These are phyloP conservation scores for Phrynosoma blainvillii DNA, from an alignment of 2,113 vertebrate genomes.

Conservation along the genomic window DNA sequence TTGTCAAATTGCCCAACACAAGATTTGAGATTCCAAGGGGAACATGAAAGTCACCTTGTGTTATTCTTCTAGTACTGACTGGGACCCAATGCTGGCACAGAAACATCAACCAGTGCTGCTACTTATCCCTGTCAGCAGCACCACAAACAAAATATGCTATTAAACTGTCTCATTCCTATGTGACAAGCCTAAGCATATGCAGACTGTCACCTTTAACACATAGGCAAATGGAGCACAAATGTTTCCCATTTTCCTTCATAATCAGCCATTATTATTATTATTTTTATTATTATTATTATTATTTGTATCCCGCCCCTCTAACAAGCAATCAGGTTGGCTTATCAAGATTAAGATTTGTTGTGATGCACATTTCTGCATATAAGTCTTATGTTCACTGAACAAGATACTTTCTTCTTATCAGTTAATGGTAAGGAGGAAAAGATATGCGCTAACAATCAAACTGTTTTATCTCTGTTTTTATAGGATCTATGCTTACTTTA, in stretches of 20 bases:
- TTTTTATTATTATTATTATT: too few relatives aligned
- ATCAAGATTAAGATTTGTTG: too few relatives aligned
- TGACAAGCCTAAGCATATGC: background rate
- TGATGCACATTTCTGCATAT: too few relatives aligned
- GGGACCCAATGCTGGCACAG: background rate
- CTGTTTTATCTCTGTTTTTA: background rate
- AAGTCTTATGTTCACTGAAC: background rate
- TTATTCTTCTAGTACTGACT: background rate
- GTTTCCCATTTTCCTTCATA: too few relatives aligned
- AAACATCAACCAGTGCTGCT: background rate
- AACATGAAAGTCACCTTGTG: background rate
- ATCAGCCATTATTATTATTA: too few relatives aligned
- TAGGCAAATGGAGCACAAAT: too few relatives aligned
- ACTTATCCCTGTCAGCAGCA: background rate
- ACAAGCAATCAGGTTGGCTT: too few relatives aligned
- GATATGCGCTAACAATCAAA: background rate
- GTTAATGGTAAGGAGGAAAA: background rate
- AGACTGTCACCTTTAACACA: too few relatives aligned
- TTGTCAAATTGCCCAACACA: background rate
- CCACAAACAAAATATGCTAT: background rate
- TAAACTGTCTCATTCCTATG: background rate
- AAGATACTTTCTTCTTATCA: background rate
- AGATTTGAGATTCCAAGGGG: background rate
- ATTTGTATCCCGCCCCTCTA: too few relatives aligned
- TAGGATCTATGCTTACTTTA: background rate